phyloP scores from a whole-genome alignment of 2,888 invertebrate species.

The Tortricodes alternella region DNA sequence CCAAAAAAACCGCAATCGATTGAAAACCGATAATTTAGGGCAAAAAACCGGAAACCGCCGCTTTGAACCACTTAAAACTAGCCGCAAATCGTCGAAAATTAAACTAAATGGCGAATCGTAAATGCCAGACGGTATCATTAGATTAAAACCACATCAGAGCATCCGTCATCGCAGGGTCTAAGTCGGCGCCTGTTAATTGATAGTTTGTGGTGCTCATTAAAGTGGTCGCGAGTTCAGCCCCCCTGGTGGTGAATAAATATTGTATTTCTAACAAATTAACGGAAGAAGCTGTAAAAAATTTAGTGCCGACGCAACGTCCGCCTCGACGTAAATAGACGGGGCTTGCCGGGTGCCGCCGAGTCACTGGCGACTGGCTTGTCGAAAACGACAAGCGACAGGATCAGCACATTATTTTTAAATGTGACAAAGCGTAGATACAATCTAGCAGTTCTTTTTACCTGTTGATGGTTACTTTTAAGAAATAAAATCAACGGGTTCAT shows the following conservation, averaged over 20 bases:
- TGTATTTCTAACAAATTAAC: conserved; percentile 75
- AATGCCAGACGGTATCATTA: conserved; percentile 43
- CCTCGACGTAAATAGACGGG: conserved; percentile 37
- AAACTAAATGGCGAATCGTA: conserved; percentile 40
- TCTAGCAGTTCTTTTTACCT: too few relatives aligned
- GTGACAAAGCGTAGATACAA: too few relatives aligned
- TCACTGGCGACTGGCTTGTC: background rate
- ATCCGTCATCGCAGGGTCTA: conserved; percentile 49
- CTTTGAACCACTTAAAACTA: conserved; percentile 41
- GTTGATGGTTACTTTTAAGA: too few relatives aligned
- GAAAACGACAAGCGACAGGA: background rate
- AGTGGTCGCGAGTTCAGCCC: conserved; percentile 52
- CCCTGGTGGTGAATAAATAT: conserved; percentile 71
- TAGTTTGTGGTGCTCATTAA: conserved; percentile 69
- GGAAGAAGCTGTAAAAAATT: conserved; percentile 57
- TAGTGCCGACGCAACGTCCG: conserved; percentile 41
- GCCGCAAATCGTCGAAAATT: conserved; percentile 45
- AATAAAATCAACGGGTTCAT: too few relatives aligned
- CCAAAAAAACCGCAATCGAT: conserved; percentile 14
- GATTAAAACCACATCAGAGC: conserved; percentile 45
- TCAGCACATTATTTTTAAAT: too few relatives aligned
- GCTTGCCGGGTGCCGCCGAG: conserved; percentile 8
- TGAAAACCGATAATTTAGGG: conserved; percentile 36
- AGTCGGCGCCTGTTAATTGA: conserved; percentile 73
- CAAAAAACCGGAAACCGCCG: conserved; percentile 42